Evolutionary conservation across 2,888 invertebrate genomes (phyloP).

Genomic region (Kuschelorhynchus macadamiae): DNA sequence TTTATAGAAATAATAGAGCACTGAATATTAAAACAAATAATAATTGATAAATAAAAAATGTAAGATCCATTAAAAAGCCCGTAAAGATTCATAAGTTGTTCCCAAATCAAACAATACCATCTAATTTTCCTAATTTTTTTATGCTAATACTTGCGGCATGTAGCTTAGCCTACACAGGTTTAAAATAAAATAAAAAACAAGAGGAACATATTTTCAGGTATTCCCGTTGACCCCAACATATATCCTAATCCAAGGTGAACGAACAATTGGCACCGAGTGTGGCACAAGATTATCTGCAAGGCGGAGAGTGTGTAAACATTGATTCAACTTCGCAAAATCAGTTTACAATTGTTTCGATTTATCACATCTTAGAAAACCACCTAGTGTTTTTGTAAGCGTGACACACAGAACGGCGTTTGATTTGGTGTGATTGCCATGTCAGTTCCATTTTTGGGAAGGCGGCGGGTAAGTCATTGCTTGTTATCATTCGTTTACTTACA

Average conservation of each 20-base stretch:
- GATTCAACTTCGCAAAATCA: constrained; percentile 19
- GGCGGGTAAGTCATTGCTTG: constrained; percentile 43
- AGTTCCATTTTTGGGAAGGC: constrained; percentile 35
- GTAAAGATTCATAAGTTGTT: too few relatives aligned
- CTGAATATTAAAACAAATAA: too few relatives aligned
- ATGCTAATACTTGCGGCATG: too few relatives aligned
- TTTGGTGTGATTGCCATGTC: constrained; percentile 39
- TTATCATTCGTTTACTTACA: neutral
- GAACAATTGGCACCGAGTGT: constrained; percentile 36
- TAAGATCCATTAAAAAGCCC: too few relatives aligned
- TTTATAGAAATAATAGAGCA: too few relatives aligned
- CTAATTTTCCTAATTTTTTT: too few relatives aligned
- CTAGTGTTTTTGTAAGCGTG: too few relatives aligned
- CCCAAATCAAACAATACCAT: too few relatives aligned
- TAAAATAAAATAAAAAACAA: constrained; percentile 7
- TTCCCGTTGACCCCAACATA: constrained; percentile 14
- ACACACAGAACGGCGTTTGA: constrained; percentile 1
- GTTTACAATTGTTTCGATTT: constrained; percentile 30
- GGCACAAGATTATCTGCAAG: constrained; percentile 35
- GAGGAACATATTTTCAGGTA: constrained; percentile 32
- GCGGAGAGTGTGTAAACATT: constrained; percentile 35
- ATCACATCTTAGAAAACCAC: constrained; percentile 16
- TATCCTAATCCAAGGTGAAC: constrained; percentile 25
- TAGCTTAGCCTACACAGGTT: too few relatives aligned
- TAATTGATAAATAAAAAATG: too few relatives aligned